Percentiles rank a stretch among this genome's conserved stretches.
These are phyloP conservation scores for Penaeus chinensis DNA, from an alignment of 1,140 invertebrate species.

Conservation along the genomic window DNA sequence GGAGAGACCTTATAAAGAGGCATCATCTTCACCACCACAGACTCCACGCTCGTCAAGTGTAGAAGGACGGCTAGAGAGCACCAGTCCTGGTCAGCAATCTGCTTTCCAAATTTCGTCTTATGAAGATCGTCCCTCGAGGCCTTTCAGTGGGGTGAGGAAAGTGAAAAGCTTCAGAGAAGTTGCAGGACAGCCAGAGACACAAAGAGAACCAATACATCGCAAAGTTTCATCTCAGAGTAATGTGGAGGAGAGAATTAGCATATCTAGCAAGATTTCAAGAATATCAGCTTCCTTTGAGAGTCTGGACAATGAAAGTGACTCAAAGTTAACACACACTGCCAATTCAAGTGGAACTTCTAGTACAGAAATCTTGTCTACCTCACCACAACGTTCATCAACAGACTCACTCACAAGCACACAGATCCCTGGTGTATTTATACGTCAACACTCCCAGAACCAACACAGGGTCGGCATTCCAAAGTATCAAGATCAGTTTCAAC, in stretches of 20 bases:
- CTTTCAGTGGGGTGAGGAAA: slow-evolving; percentile 48
- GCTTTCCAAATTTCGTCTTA: slow-evolving; percentile 23
- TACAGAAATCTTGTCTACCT: slow-evolving; percentile 1
- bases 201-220: slow-evolving; percentile 4
- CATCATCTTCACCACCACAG: slow-evolving; percentile 19
- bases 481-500: slow-evolving; percentile 22
- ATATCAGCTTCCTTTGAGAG: slow-evolving; percentile 56
- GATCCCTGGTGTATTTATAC: slow-evolving; percentile 61
- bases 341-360: background rate
- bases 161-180: slow-evolving; percentile 60
- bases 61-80: slow-evolving; percentile 34
- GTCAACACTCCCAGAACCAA: slow-evolving; percentile 40
- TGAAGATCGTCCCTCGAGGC: slow-evolving; percentile 43
- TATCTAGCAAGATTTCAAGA: slow-evolving; percentile 27
- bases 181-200: slow-evolving; percentile 11
- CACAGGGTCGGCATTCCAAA: background rate
- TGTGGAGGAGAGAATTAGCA: slow-evolving; percentile 16
- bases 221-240: slow-evolving; percentile 35
- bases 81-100: background rate
- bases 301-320: slow-evolving; percentile 42
- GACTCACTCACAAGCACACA: slow-evolving; percentile 61
- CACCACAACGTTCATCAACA: slow-evolving; percentile 54
- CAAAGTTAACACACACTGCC: background rate
- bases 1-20: slow-evolving; percentile 30
- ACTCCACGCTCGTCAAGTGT: slow-evolving; percentile 26